Conservation (phyloP, 2,888 invertebrate species). For the Acrobasis consociella region DNA sequence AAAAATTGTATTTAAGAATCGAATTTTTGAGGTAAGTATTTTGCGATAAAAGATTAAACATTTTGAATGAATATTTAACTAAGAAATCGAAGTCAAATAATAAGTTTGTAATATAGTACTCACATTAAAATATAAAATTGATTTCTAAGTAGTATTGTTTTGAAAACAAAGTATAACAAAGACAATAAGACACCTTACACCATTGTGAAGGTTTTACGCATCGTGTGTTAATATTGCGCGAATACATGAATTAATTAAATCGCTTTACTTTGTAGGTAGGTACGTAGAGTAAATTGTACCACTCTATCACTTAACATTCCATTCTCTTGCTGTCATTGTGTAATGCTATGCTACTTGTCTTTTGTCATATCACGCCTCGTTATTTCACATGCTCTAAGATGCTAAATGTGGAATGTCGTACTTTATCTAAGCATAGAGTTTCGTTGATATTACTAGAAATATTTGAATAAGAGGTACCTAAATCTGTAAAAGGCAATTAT, state of each 20-base stretch:
- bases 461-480: neutral
- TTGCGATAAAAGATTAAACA: no score
- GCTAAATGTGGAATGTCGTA: neutral
- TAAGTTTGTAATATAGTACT: no score
- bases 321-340: conserved; percentile 7
- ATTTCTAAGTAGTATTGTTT: no score
- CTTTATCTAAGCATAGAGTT: neutral
- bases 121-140: no score
- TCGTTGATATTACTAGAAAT: neutral
- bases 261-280: conserved; percentile 4
- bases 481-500: no score
- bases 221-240: neutral
- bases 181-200: neutral
- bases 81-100: no score
- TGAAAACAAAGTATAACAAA: no score
- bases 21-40: neutral
- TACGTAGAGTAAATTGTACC: neutral
- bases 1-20: neutral
- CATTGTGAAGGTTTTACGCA: no score
- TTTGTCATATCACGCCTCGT: conserved; percentile 3
- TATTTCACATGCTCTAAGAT: no score
- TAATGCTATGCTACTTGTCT: neutral
- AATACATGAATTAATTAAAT: conserved; percentile 3
- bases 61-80: no score
- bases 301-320: conserved; percentile 7